Conservation (phyloP, 2,888 invertebrate species). For the Odontocerum albicorne region DNA sequence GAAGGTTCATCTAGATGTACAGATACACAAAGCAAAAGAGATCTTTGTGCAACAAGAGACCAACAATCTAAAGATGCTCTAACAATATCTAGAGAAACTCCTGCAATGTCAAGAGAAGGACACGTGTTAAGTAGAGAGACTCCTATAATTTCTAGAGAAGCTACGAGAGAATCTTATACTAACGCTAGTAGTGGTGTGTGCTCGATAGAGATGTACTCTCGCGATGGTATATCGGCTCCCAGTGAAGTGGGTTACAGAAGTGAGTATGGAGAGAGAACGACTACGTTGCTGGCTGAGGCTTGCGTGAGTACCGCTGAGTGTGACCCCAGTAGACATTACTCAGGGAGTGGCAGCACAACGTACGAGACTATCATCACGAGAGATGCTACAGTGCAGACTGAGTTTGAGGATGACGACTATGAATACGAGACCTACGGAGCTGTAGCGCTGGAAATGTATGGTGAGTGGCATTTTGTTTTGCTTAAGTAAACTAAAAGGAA, state of each 20-base stretch:
- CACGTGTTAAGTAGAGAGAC: background rate
- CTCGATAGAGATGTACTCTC: slow-evolving; percentile 1
- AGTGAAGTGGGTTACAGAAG: slow-evolving; percentile 21
- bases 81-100: background rate
- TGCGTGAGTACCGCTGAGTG: slow-evolving; percentile 29
- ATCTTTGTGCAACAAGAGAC: slow-evolving; percentile 1
- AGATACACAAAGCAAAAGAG: slow-evolving; percentile 3
- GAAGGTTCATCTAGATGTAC: slow-evolving; percentile 4
- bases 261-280: slow-evolving; percentile 26
- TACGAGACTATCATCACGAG: slow-evolving; percentile 56
- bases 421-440: slow-evolving; percentile 24
- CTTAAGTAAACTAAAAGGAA: no score
- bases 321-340: slow-evolving; percentile 32
- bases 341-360: slow-evolving; percentile 45
- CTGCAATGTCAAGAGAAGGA: slow-evolving; percentile 10
- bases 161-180: background rate
- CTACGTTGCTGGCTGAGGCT: slow-evolving; percentile 29
- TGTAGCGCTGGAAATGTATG: slow-evolving; percentile 18
- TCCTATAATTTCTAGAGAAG: background rate
- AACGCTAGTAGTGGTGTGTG: background rate
- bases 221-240: background rate
- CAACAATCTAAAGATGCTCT: background rate
- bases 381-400: slow-evolving; percentile 57
- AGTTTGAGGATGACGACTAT: slow-evolving; percentile 50
- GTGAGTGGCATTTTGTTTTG: slow-evolving; percentile 19